Base-by-base conservation (phyloP, 2,797 vertebrate species). In the Ctenopoma multispine region DNA sequence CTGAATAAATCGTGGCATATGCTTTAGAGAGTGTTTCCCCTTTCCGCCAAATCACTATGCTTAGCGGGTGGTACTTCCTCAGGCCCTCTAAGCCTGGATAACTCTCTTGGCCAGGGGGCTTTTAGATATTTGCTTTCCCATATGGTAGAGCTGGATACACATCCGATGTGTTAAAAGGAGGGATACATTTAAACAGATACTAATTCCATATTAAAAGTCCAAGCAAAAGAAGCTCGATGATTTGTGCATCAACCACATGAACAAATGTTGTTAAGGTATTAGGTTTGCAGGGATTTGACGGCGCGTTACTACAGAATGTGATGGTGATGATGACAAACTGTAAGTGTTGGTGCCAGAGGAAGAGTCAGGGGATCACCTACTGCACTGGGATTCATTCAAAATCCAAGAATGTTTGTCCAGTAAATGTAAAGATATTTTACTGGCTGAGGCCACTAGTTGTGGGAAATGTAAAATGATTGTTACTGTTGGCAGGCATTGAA, bases 121-220 rank as follows among this genome's bases (percentile, higher is more conserved):
- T 64, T 75, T 55, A 68, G 47, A 74, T 86, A 82, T 87, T 87
- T 81, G 51, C 82, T 80, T 78, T 74, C 53, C 58, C 58, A 51
- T 71, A 66, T 75, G 65, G 50, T 68, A 69, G 55, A 24, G 60
- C 54, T 44, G 77, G 56, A 75, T 51, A 72, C 60, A 78, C 59
- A 81, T 72, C 65, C 60, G 27, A n/a, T 7, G 3, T 17, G 14
- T 67, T 60, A 61, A 50, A 75, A 20, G 47, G 18, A 31, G 41
- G 51, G 36, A 71, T 79, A 79, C 69, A 58, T 65, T 77, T 77
- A n/a, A 23, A 80, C 63, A 31, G 1, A 61, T 63, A 46, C 27
- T 17, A 57, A 72, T 36, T 44, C 7, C 1, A 12, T 7, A 18
- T 20, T 46, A 13, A 66, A 29, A 81, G 68, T 43, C 60, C 34